Base-by-base conservation (phyloP, 2,888 invertebrate genomes). In the Microchrysa polita region DNA sequence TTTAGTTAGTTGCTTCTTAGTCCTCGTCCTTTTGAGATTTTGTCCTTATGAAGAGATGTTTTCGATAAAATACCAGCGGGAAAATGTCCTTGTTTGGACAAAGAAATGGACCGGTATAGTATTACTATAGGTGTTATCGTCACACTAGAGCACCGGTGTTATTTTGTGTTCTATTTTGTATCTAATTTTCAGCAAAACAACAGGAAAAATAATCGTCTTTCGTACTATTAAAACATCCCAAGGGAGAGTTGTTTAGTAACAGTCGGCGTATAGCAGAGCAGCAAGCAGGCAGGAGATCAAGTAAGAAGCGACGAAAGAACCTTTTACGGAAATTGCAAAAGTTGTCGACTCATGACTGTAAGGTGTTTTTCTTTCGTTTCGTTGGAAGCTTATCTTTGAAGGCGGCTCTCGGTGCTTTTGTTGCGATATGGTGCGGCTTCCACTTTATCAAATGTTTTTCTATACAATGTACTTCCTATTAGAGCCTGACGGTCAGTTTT, bases 241-340 rank as follows among this genome's bases (percentile, higher is more conserved):
- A 4, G 27, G 55, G 67, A 60, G 14, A 60, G 27, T 27, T 60
- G 59, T 23, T 10, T 27, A 23, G 59, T 5, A 12, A 23, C 59
- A 23, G 16, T 16, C 5, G 40, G 61, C 5, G 42, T 1, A n/a
- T 7, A 2, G n/a, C 23, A 27, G 16, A 34, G 55, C 0, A 67
- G 52, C 67, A 67, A 67, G 23, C 16, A 12, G 53, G n/a, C n/a
- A n/a, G n/a, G n/a, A n/a, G n/a, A n/a, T n/a, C n/a, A n/a, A n/a
- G n/a, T n/a, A n/a, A n/a, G n/a, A n/a, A n/a, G n/a, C n/a, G n/a
- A 12, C 10, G 48, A 67, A 20, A 48, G 52, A 27, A 52, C 23
- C 67, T 53, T 67, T 67, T 55, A 67, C 42, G 55, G 67, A 53
- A 65, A 53, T 67, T 67, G 67, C 53, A 9, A 67, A 67, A 52